Evolutionary conservation across 1,140 invertebrate genomes (phyloP), one percentile per base, ranked within the genome.

Genomic region (Diorhabda sublineata): DNA sequence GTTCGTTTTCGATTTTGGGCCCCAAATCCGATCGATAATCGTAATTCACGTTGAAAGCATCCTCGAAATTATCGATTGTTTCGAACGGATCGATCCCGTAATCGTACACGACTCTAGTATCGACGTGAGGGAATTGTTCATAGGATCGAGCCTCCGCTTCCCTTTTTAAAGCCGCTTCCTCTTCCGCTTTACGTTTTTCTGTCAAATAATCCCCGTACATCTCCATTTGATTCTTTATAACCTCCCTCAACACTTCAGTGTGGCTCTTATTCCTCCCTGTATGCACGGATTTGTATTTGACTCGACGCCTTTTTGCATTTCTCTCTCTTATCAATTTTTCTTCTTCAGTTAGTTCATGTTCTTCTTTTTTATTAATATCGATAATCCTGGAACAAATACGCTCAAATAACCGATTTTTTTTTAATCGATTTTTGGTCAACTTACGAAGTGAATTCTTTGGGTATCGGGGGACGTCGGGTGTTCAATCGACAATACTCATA

Each of bases 201-300:
- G 3, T 57, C 26, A 64, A 57, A 60, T 67, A 79, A 5, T 80
- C 76, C 60, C 61, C 65, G 64, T 79, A 80, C 57, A 76, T 44
- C 47, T 76, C 75, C 79, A 81, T 81, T 70, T 90, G 88, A 45
- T 86, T 84, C 65, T 83, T 80, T 64, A 90, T 88, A 5, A 90
- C 83, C 77, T 88, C 87, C 6, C 87, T 82, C 8, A 89, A 76
- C 42, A 88, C 83, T 79, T 90, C 86, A 0, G 82, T 85, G 43
- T 89, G 85, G 67, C 85, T 89, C 72, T 85, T 85, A 63, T 84
- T 84, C 74, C 87, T 88, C 75, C 88, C 88, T 45, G 86, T 87
- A 66, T 89, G 86, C 45, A 88, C 86, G 42, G 85, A 84, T 77
- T 84, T 86, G 72, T 90, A 87, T 74, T 87, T 88, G 2, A 84